Percentiles rank a stretch among this genome's conserved stretches.
Conservation (phyloP, 2,113 vertebrate species). For the Lepus americanus region DNA sequence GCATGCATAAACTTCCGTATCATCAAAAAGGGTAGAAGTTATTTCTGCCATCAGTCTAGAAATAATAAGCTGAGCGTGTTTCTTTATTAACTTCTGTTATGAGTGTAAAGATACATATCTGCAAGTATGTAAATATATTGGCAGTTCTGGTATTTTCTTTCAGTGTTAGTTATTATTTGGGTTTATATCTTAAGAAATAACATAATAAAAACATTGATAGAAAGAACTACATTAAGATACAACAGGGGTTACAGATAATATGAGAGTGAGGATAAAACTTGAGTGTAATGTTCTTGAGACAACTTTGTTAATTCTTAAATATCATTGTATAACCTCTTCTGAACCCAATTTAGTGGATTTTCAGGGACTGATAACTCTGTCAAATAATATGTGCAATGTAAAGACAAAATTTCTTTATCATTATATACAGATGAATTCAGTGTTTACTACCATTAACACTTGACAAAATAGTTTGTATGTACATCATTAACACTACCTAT, state of each 20-base stretch:
- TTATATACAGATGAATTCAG: background rate
- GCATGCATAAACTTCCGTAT: conserved; percentile 17
- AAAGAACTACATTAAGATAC: conserved; percentile 62
- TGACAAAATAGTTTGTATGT: conserved; percentile 35
- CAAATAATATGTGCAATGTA: background rate
- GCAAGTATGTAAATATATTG: conserved; percentile 63
- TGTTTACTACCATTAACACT: background rate
- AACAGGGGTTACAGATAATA: background rate
- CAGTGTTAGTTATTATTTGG: conserved; percentile 58
- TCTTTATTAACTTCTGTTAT: conserved; percentile 72
- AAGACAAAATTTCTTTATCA: conserved; percentile 27
- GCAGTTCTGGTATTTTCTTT: conserved; percentile 61
- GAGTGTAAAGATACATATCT: conserved; percentile 65
- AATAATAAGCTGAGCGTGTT: conserved; percentile 66
- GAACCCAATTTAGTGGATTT: conserved; percentile 47
- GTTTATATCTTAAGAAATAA: conserved; percentile 71
- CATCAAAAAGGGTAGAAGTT: conserved; percentile 57
- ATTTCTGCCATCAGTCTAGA: conserved; percentile 67
- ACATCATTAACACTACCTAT: background rate
- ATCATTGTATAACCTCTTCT: background rate
- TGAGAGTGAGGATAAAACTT: background rate
- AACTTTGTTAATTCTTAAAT: conserved; percentile 18
- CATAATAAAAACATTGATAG: conserved; percentile 71
- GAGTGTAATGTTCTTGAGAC: conserved; percentile 34
- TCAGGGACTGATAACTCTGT: background rate